These are phyloP conservation scores for Aegithalos caudatus DNA, from an alignment of 2,113 vertebrate genomes.

Conservation along the genomic window DNA sequence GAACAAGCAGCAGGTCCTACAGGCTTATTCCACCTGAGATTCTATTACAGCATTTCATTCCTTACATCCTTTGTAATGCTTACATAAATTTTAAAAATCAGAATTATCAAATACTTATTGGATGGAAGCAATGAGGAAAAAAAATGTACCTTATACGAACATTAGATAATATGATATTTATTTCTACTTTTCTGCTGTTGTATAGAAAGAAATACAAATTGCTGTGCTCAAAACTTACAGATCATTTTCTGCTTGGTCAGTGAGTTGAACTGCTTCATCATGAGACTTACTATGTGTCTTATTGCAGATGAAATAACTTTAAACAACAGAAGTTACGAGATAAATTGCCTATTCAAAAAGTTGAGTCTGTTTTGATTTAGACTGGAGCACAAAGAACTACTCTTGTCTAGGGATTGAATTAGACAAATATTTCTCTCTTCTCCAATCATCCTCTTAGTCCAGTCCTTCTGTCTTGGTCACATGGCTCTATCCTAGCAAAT, in stretches of 20 bases:
- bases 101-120: neutral
- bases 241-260: neutral
- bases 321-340: neutral
- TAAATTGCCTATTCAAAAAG: neutral
- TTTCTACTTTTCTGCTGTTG: neutral
- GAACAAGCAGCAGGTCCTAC: neutral
- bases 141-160: neutral
- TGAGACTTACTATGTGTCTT: neutral
- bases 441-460: neutral
- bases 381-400: neutral
- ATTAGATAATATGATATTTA: neutral
- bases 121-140: neutral
- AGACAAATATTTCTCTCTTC: neutral
- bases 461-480: neutral
- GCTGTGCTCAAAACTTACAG: neutral
- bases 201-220: neutral
- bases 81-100: neutral
- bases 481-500: neutral
- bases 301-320: neutral
- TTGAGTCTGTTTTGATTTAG: neutral
- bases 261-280: neutral
- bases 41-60: neutral
- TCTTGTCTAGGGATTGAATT: neutral
- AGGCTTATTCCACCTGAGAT: neutral
- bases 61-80: neutral